phyloP scores from a whole-genome alignment of 2,797 vertebrate species.

The Pseudomugil tenellus region DNA sequence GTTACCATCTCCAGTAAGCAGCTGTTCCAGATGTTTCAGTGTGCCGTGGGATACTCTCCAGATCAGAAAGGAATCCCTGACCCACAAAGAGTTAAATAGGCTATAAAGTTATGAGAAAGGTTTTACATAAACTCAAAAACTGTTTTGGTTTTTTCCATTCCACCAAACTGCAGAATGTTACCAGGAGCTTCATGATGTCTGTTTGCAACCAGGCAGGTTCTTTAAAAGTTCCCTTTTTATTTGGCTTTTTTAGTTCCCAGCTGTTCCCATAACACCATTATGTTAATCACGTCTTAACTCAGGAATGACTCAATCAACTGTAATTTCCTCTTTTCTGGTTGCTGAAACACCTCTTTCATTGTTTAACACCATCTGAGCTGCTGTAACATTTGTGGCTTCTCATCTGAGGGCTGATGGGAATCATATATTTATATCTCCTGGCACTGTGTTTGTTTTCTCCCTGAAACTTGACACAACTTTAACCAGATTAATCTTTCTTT shows the following conservation, averaged over 20 bases:
- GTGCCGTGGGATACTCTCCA: neutral
- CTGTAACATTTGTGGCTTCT: conserved; percentile 8
- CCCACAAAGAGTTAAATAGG: neutral
- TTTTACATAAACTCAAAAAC: neutral
- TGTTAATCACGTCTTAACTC: neutral
- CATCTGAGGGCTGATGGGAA: neutral
- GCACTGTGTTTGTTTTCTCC: neutral
- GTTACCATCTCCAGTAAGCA: neutral
- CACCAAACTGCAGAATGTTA: neutral
- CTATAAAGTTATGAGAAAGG: neutral
- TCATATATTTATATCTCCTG: conserved; percentile 3
- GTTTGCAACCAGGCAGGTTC: neutral
- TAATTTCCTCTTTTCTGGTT: neutral
- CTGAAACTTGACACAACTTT: neutral
- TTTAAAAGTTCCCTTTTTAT: too few relatives aligned
- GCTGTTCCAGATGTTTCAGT: neutral
- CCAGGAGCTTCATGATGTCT: neutral
- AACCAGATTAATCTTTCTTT: neutral
- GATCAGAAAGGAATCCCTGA: neutral
- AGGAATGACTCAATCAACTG: neutral
- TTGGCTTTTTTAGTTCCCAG: too few relatives aligned
- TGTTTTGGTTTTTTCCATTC: neutral
- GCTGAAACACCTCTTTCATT: neutral
- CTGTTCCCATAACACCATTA: too few relatives aligned
- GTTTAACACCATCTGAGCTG: neutral